Conservation (phyloP, 2,888 invertebrate species). For the Clistopyga incitator region DNA sequence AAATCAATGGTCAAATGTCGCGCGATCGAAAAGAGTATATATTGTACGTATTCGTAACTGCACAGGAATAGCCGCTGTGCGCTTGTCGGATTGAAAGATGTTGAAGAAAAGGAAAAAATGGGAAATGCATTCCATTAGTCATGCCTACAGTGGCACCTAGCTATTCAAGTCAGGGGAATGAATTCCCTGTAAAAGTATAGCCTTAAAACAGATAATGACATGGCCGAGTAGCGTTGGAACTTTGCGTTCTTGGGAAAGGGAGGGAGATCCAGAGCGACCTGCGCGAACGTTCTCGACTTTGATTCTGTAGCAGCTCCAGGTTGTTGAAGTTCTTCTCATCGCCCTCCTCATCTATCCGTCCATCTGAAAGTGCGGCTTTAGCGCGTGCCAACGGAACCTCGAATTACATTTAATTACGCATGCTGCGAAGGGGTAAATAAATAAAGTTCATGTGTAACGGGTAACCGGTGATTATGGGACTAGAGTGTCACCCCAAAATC, state of each 20-base stretch:
- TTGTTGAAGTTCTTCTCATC: conserved; percentile 27
- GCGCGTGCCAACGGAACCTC: conserved; percentile 75
- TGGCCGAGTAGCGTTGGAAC: conserved; percentile 34
- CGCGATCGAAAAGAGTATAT: background rate
- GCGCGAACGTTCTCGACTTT: conserved; percentile 1
- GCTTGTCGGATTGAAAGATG: background rate
- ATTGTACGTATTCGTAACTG: conserved; percentile 4
- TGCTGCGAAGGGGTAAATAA: conserved; percentile 76
- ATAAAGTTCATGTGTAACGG: conserved; percentile 78
- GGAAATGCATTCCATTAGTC: conserved; percentile 20
- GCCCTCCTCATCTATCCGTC: conserved; percentile 20
- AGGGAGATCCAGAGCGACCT: conserved; percentile 22
- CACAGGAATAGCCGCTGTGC: background rate
- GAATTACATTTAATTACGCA: conserved; percentile 77
- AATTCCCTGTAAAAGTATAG: conserved; percentile 34
- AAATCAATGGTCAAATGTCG: too few relatives aligned
- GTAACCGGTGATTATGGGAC: conserved; percentile 80
- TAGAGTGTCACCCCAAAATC: conserved; percentile 74
- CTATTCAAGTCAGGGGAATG: background rate
- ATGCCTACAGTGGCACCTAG: background rate
- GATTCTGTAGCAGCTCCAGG: conserved; percentile 28
- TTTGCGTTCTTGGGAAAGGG: conserved; percentile 30
- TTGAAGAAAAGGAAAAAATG: background rate
- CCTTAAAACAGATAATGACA: conserved; percentile 47
- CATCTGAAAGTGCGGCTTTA: conserved; percentile 72